Evolutionary conservation across 2,113 vertebrate species (phyloP).

Genomic region (Myotis lucifugus): DNA sequence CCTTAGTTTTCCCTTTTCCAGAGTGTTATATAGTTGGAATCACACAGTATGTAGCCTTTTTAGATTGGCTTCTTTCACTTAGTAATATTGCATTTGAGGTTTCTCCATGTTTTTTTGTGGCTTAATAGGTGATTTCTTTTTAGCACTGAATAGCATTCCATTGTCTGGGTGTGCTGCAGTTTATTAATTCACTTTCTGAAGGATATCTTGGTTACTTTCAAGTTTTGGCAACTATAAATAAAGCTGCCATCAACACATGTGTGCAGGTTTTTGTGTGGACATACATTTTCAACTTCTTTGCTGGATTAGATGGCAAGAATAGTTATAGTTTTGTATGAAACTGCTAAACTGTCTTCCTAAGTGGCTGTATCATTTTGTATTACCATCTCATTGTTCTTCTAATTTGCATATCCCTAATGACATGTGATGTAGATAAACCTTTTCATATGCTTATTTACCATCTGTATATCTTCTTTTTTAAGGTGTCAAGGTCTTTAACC

Average conservation of each 20-base stretch:
- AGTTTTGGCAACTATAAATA: neutral
- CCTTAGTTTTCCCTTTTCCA: neutral
- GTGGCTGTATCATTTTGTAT: neutral
- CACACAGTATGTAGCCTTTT: neutral
- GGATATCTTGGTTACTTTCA: neutral
- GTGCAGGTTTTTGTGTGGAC: neutral
- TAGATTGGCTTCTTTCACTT: neutral
- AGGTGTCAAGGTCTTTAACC: neutral
- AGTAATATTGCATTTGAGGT: neutral
- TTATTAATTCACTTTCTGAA: neutral
- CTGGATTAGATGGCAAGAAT: neutral
- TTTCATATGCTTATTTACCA: neutral
- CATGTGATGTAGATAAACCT: neutral
- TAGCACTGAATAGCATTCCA: neutral
- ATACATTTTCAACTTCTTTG: neutral
- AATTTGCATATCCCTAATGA: neutral
- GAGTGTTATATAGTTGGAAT: neutral
- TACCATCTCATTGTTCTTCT: neutral
- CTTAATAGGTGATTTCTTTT: neutral
- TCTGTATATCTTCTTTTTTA: neutral
- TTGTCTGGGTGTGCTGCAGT: neutral
- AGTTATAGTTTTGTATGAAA: neutral
- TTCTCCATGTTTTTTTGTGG: neutral
- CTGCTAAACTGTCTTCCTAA: neutral
- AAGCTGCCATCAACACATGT: neutral